These are phyloP conservation scores for Chiloscyllium plagiosum DNA, from an alignment of 2,113 vertebrate genomes.

Conservation along the genomic window DNA sequence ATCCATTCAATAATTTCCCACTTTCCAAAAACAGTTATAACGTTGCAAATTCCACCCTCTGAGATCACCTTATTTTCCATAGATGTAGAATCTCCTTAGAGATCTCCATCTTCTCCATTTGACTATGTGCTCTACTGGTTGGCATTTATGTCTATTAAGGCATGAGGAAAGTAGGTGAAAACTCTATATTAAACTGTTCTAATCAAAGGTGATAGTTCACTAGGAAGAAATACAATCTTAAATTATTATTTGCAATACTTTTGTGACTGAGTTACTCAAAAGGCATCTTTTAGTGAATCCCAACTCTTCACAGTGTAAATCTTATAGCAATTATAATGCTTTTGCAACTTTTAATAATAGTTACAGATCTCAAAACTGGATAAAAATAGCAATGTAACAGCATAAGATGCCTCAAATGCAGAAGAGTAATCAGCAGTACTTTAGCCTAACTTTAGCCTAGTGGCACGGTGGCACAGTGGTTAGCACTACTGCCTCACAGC, in stretches of 20 bases:
- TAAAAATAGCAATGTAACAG: neutral
- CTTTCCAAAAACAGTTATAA: neutral
- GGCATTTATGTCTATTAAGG: neutral
- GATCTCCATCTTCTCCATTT: neutral
- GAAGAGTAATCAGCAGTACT: constrained; percentile 1
- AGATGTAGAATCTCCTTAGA: neutral
- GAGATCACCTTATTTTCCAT: neutral
- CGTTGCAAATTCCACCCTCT: neutral
- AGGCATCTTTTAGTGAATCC: neutral
- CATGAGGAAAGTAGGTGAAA: neutral
- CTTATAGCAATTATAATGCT: neutral
- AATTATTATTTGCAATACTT: neutral
- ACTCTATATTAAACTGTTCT: neutral
- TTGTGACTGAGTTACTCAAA: neutral
- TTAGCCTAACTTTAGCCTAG: too few species aligned
- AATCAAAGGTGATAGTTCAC: neutral
- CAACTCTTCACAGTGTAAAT: neutral
- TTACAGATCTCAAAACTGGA: neutral
- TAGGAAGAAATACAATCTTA: neutral
- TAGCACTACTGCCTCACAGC: too few species aligned
- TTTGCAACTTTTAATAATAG: neutral
- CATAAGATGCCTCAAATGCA: neutral
- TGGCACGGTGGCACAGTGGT: too few species aligned
- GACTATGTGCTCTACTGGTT: neutral
- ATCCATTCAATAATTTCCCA: neutral